Conservation (phyloP, 2,888 invertebrate genomes). For the Xanthorhoe spadicearia region DNA sequence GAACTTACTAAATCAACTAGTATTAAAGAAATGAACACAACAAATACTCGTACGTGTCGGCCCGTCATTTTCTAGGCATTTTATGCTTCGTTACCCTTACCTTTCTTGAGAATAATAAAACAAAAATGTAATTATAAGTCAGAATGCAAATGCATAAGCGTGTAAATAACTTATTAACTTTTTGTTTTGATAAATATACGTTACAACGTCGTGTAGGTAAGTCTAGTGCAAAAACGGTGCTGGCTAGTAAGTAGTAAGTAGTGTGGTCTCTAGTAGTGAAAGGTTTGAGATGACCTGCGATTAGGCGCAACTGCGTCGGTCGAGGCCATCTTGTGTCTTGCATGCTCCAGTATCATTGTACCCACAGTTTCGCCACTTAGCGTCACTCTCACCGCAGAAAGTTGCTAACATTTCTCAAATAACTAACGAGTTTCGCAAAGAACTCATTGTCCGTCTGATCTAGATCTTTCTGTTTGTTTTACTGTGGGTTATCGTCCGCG, state of each 20-base stretch:
- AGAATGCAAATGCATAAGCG: conserved; percentile 63
- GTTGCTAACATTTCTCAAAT: conserved; percentile 72
- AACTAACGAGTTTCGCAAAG: conserved; percentile 76
- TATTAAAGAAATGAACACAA: conserved; percentile 37
- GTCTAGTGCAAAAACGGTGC: background rate
- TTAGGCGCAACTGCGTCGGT: conserved; percentile 2
- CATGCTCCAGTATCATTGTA: conserved; percentile 56
- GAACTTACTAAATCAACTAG: conserved; percentile 44
- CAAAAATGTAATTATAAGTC: conserved; percentile 53
- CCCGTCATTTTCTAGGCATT: conserved; percentile 41
- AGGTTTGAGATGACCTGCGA: conserved; percentile 10
- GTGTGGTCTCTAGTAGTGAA: conserved; percentile 1
- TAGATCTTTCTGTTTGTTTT: conserved; percentile 70
- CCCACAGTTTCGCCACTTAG: conserved; percentile 75
- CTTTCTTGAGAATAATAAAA: conserved; percentile 41
- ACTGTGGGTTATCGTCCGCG: conserved; percentile 57
- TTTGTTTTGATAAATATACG: conserved; percentile 13
- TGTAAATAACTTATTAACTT: conserved; percentile 54
- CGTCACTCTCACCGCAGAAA: conserved; percentile 75
- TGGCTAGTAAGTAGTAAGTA: no score
- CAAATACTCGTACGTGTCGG: conserved; percentile 24
- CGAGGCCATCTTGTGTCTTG: conserved; percentile 18
- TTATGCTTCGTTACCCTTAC: conserved; percentile 2
- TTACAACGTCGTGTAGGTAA: background rate
- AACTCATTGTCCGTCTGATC: conserved; percentile 77